Evolutionary conservation across 2,888 invertebrate species (phyloP), one percentile per base, ranked within the genome.

Genomic region (Charanyca ferruginea): DNA sequence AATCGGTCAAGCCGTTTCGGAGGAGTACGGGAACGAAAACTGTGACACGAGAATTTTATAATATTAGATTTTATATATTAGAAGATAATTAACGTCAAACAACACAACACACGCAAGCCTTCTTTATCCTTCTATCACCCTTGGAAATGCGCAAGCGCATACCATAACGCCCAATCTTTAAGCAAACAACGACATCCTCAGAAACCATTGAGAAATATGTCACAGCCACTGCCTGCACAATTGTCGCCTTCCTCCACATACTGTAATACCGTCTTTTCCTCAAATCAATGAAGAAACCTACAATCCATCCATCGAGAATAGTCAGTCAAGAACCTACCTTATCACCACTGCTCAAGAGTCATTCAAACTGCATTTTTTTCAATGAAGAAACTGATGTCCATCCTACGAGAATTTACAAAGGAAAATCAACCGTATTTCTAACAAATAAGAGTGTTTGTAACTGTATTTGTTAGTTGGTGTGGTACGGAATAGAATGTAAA

Each of bases 401-500:
- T 69, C 32, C 28, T 62, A 25, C 6, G 42, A 53, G 16, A 38
- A 42, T 20, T 35, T 2, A 7, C 45, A 22, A 11, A 25, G 51
- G n/a, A 75, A 70, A 53, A 28, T 38, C 28, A 22, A 58, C 60
- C 61, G 44, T 80, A 66, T n/a, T 3, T 0, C 13, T 0, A 23
- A 1, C 0, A 0, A 0, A 51, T 69, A 67, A 67, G 51, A 61
- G 20, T 72, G 1, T 47, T 23, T 6, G 5, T 2, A n/a, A 41
- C 8, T 44, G 62, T 13, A 48, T 61, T 18, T 48, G 20, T 57
- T 52, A 60, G 64, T 62, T 57, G 35, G 68, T 66, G 11, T 64
- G 47, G 65, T 41, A 13, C 28, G 44, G 28, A 78, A 75, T 83
- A 85, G 82, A 84, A 84, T 77, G 80, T 82, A 75, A 79, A 73